These are phyloP conservation scores for Saxicola maurus DNA, from an alignment of 2,797 vertebrate genomes.

Conservation along the genomic window DNA sequence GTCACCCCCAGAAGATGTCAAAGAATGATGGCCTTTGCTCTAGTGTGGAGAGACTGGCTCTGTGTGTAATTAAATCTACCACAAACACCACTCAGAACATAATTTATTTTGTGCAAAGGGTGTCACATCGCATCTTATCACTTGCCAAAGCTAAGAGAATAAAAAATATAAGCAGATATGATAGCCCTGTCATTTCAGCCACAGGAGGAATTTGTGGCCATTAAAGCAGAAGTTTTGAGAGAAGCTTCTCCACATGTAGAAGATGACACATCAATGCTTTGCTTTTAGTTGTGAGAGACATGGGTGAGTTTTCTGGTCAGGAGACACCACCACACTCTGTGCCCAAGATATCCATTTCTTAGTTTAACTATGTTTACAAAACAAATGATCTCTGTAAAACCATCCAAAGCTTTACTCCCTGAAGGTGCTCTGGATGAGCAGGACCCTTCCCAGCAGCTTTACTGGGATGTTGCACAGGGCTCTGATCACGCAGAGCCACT, in stretches of 20 bases:
- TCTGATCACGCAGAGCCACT: background rate
- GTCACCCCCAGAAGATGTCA: slow-evolving; percentile 11
- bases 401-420: background rate
- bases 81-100: slow-evolving; percentile 19
- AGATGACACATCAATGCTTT: background rate
- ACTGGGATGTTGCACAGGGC: background rate
- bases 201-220: background rate
- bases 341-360: background rate
- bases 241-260: background rate
- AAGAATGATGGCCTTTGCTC: slow-evolving; percentile 12
- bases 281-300: background rate
- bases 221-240: background rate
- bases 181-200: background rate
- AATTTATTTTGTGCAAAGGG: slow-evolving; percentile 42
- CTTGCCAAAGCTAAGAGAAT: slow-evolving; percentile 30
- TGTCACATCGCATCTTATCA: background rate
- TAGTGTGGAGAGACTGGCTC: background rate
- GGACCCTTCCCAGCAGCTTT: background rate
- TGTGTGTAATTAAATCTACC: slow-evolving; percentile 52
- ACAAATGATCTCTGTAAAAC: background rate
- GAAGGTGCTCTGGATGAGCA: background rate
- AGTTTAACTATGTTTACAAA: background rate
- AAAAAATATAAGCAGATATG: slow-evolving; percentile 15
- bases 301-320: background rate
- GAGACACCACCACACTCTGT: background rate